Evolutionary conservation across 2,797 vertebrate species (phyloP).

Genomic region (Hydrophis major): DNA sequence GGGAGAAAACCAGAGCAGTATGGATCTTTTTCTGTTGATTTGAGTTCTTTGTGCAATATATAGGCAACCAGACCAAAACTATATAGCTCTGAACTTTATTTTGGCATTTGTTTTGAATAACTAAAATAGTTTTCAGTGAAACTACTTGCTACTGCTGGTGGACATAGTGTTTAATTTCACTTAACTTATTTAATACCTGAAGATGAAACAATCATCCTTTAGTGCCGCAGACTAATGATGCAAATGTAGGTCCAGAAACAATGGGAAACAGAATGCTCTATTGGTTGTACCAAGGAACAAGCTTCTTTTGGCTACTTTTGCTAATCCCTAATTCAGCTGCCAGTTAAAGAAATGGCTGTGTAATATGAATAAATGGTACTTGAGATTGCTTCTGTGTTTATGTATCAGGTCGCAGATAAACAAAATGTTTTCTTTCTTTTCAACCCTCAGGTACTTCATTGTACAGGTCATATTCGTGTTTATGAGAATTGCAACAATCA

Average conservation of each 20-base stretch:
- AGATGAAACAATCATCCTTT: background rate
- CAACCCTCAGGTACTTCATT: slow-evolving; percentile 85
- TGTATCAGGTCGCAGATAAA: background rate
- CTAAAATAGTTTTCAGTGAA: background rate
- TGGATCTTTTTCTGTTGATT: background rate
- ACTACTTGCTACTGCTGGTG: background rate
- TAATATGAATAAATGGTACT: background rate
- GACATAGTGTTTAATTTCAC: background rate
- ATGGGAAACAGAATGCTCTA: background rate
- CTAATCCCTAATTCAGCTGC: background rate
- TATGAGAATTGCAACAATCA: slow-evolving; percentile 75
- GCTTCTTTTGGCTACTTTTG: background rate
- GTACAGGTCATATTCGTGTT: slow-evolving; percentile 88
- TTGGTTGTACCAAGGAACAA: background rate
- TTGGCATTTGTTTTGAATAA: background rate
- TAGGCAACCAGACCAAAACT: background rate
- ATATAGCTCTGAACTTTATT: background rate
- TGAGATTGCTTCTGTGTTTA: background rate
- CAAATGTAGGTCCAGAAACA: background rate
- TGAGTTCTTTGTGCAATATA: background rate
- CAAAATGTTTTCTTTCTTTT: background rate
- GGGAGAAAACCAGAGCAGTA: background rate
- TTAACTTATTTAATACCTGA: background rate
- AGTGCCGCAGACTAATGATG: background rate
- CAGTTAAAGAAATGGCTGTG: background rate